Conservation (phyloP, 2,888 invertebrate genomes). For the Euclidia mi region DNA sequence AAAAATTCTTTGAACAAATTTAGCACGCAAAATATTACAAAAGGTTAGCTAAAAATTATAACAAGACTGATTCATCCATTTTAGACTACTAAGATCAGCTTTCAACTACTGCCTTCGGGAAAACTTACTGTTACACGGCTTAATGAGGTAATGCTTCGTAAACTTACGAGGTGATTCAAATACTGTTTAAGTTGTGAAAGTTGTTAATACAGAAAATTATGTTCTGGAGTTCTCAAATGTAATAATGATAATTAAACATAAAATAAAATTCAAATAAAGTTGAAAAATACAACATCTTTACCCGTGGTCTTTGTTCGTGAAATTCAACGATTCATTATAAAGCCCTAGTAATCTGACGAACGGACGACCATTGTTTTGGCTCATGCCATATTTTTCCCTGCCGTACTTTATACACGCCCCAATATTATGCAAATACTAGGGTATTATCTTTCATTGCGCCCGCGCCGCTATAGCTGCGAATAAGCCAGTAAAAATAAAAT, state of each 20-base stretch:
- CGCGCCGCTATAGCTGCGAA: constrained; percentile 58
- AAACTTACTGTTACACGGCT: too few relatives aligned
- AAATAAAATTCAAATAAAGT: constrained; percentile 19
- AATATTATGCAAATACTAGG: constrained; percentile 79
- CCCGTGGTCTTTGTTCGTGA: constrained; percentile 39
- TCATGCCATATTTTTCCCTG: constrained; percentile 62
- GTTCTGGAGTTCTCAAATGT: too few relatives aligned
- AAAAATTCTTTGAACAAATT: too few relatives aligned
- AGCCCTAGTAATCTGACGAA: constrained; percentile 58
- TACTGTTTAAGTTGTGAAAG: too few relatives aligned
- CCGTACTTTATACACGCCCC: constrained; percentile 63
- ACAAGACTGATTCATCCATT: too few relatives aligned
- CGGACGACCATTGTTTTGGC: constrained; percentile 50
- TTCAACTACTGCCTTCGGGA: too few relatives aligned
- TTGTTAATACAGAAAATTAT: too few relatives aligned
- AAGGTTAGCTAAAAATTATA: too few relatives aligned
- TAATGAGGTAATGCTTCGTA: too few relatives aligned
- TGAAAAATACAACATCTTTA: constrained; percentile 27
- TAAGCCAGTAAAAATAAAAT: constrained; percentile 64
- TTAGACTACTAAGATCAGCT: too few relatives aligned
- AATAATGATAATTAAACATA: constrained; percentile 14
- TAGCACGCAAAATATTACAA: too few relatives aligned
- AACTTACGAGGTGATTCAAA: too few relatives aligned
- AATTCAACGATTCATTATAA: constrained; percentile 50
- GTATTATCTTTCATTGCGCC: constrained; percentile 78